Evolutionary conservation across 2,113 vertebrate genomes (phyloP), one percentile per base, ranked within the genome.

Genomic region (Bubalus kerabau): DNA sequence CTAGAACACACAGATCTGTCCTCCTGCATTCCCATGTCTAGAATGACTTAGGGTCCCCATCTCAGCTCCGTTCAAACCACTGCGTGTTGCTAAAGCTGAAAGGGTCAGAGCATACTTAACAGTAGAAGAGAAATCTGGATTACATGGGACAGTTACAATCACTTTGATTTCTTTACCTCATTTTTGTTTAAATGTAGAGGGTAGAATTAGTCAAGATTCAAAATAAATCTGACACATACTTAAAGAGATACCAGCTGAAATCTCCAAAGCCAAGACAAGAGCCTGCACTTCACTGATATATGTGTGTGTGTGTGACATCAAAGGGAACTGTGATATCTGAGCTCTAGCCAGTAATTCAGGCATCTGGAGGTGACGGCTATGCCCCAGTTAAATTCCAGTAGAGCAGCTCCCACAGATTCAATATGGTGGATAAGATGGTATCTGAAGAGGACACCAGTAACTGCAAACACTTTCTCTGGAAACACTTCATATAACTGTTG

Each of bases 1-100:
- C 86, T 92, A 43, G 50, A 94, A 90, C 36, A 92, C 36, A 92
- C 30, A 88, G 56, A 80, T 90, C 13, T 46, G 26, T 52, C 30
- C 40, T 54, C n/a, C 54, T 4, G 1, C 15, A 14, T 43, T 88
- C 54, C 56, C 46, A 2, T 3, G 23, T 85, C 43, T 3, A 0
- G 11, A 32, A 24, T n/a, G 40, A 36, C 36, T 46, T 23, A 57
- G 7, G 50, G 3, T 6, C 7, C 19, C 50, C 59, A 1, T n/a
- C 13, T 57, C 64, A 46, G 6, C 50, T 95, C 12, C 50, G 6
- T 52, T 24, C 56, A 46, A 28, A 32, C 43, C 74, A 96, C 93
- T 97, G 80, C 98, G 98, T 84, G 74, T 87, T 93, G 97, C 83
- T 97, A 89, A 98, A 95, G 83, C 21, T 95, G 80, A 71, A 95